phyloP scores from a whole-genome alignment of 1,140 invertebrate genomes.

The Drosophila nasuta region DNA sequence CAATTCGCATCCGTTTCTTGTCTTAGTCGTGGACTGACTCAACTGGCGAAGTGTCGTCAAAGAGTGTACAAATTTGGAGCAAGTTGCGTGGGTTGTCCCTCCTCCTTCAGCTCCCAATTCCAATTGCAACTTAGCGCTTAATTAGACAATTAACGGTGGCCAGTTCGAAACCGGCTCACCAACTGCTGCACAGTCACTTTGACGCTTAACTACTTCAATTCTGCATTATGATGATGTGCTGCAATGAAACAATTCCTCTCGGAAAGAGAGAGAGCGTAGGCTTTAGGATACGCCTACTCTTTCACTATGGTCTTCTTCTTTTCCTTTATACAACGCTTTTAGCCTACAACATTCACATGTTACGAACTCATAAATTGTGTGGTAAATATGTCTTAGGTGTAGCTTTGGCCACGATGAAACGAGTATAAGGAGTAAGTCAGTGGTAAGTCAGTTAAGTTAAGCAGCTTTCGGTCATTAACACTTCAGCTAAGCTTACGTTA shows the following conservation, averaged over 20 bases:
- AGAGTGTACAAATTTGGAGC: constrained; percentile 53
- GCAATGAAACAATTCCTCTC: neutral
- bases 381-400: constrained; percentile 57
- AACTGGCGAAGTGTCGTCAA: constrained; percentile 10
- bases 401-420: constrained; percentile 4
- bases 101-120: constrained; percentile 15
- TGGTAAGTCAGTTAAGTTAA: neutral
- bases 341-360: constrained; percentile 40
- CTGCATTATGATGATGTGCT: constrained; percentile 43
- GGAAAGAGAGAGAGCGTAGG: constrained; percentile 4
- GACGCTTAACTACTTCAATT: constrained; percentile 72
- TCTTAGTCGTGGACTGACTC: constrained; percentile 5
- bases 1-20: constrained; percentile 11
- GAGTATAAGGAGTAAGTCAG: no score
- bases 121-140: constrained; percentile 53
- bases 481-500: constrained; percentile 27
- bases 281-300: constrained; percentile 27
- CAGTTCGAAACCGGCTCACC: constrained; percentile 44
- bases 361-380: constrained; percentile 46
- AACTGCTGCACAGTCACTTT: constrained; percentile 71
- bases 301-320: constrained; percentile 21
- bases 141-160: constrained; percentile 74
- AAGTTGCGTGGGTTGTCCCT: constrained; percentile 55
- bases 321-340: constrained; percentile 19
- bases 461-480: constrained; percentile 47